These are phyloP conservation scores for Caradrina kadenii DNA, from an alignment of 2,888 invertebrate genomes.

Conservation along the genomic window DNA sequence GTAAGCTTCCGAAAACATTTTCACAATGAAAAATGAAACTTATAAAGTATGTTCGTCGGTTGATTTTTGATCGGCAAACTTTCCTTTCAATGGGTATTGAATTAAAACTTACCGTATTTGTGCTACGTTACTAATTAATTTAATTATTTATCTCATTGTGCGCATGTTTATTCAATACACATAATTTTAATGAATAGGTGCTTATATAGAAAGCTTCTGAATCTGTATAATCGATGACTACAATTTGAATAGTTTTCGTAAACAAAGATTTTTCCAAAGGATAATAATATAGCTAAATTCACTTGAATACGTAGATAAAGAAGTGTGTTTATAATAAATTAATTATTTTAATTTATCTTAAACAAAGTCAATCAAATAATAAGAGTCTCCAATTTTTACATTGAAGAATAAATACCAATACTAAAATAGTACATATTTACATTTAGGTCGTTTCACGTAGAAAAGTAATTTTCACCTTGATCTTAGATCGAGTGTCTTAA, in stretches of 20 bases:
- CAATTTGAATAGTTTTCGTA: neutral
- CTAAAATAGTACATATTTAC: too few species aligned
- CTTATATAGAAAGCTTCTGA: slow-evolving; percentile 56
- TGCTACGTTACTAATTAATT: slow-evolving; percentile 88
- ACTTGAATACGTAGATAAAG: too few species aligned
- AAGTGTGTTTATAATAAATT: too few species aligned
- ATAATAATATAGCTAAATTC: too few species aligned
- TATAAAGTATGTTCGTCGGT: slow-evolving; percentile 79
- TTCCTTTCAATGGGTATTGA: slow-evolving; percentile 85
- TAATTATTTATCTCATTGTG: slow-evolving; percentile 87
- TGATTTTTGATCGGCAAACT: slow-evolving; percentile 79
- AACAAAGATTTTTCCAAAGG: neutral
- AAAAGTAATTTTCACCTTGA: slow-evolving; percentile 17
- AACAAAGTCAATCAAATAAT: too few species aligned
- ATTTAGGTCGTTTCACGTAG: neutral
- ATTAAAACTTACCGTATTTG: slow-evolving; percentile 89
- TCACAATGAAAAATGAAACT: slow-evolving; percentile 83
- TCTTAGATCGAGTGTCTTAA: slow-evolving; percentile 22
- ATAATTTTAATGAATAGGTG: slow-evolving; percentile 75
- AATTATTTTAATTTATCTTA: too few species aligned
- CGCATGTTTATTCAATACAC: slow-evolving; percentile 83
- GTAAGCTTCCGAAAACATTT: slow-evolving; percentile 86
- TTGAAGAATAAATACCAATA: too few species aligned
- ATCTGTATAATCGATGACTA: slow-evolving; percentile 37
- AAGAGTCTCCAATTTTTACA: too few species aligned